Evolutionary conservation across 64 coral and sea anemone genomes (phyloP), one percentile per base, ranked within the genome.

Genomic region (Catalaphyllia jardinei): DNA sequence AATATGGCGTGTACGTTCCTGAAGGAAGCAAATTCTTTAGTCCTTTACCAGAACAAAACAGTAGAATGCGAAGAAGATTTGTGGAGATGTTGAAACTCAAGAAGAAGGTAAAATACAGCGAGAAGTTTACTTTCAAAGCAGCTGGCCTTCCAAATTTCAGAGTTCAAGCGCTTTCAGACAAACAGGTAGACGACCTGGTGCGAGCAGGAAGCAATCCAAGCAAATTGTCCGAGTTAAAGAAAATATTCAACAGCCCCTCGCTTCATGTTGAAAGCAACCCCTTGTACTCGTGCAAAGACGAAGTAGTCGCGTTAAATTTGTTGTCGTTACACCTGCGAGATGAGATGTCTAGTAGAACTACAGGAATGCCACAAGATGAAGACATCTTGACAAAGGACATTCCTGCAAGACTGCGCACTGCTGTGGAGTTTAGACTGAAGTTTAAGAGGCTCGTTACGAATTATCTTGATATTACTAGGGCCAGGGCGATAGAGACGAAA

Each of bases 301-400:
- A 92, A 69, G 90, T 92, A n/a, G 90, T 92, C 27, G 90, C 90
- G 3, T 80, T 92, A 38, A 92, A 92, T 60, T 87, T 86, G 76
- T 52, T 92, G 61, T 60, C 83, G 17, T 75, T 92, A 22, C 83
- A 92, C 31, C 61, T 92, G 11, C 33, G 90, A 71, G 90, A 92
- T 20, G 61, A 86, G 62, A 75, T 92, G 52, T 78, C 60, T 16
- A 75, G 80, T 35, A 92, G 62, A 79, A 49, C 82, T 30, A 87
- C 83, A 7, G 86, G 82, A 55, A 92, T 92, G 75, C 73, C 90
- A 11, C 59, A 92, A 38, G 90, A 92, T 73, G 90, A 87, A 92
- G 59, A 86, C 4, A 62, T 92, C 61, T 35, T 92, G 28, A 54
- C 27, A 1, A 86, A 87, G 54, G 5, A 71, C 7, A 92, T 67